Evolutionary conservation across 2,113 vertebrate genomes (phyloP).

Genomic region (Rhagologus leucostigma): DNA sequence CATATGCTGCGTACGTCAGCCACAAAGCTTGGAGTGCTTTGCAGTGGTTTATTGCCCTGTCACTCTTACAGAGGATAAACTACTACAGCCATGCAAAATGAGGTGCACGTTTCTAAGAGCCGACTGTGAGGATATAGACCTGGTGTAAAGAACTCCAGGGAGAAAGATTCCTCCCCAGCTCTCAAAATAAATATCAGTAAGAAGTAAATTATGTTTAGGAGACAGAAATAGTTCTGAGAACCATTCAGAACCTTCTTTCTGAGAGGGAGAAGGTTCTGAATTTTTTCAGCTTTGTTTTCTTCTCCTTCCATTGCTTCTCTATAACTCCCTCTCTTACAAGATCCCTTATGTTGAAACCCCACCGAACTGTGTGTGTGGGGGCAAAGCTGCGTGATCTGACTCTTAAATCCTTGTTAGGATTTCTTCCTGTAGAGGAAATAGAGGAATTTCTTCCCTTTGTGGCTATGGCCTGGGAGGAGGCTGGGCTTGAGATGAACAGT

Average conservation of each 20-base stretch:
- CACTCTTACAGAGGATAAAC: not conserved
- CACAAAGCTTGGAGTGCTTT: not conserved
- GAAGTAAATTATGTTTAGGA: not conserved
- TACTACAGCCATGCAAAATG: not conserved
- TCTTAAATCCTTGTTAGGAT: not conserved
- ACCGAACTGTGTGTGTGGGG: not conserved
- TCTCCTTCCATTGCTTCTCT: not conserved
- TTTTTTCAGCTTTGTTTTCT: not conserved
- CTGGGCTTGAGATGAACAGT: not conserved
- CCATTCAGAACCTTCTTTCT: not conserved
- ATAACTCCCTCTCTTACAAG: not conserved
- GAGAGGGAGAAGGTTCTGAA: not conserved
- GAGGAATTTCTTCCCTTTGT: not conserved
- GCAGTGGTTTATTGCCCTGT: not conserved
- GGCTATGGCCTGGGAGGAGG: not conserved
- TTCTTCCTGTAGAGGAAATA: not conserved
- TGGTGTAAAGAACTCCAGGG: not conserved
- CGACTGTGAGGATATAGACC: not conserved
- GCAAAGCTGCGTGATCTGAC: not conserved
- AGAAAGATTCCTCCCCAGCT: not conserved
- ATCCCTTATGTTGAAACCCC: not conserved
- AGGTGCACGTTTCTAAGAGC: not conserved
- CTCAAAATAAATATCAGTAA: not conserved
- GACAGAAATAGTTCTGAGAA: not conserved
- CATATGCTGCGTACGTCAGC: not conserved